Base-by-base conservation (phyloP, 2,797 vertebrate species). In the Ceyx erithaca region DNA sequence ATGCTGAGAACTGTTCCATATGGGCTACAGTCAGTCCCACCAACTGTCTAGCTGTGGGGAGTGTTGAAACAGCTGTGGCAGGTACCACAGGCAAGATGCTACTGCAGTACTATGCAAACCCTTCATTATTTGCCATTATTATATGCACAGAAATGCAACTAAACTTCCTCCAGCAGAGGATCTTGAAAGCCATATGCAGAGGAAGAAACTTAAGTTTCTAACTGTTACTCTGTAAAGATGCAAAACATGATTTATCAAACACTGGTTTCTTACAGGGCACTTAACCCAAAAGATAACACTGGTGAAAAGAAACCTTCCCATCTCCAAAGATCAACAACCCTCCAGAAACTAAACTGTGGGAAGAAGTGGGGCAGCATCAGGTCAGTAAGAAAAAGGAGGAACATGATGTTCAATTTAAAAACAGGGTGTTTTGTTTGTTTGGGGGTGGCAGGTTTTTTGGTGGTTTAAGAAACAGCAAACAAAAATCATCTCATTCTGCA, bases 21-120 rank as follows among this genome's bases (percentile, higher is more conserved):
- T 4, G 20, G 12, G 66, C 43, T 52, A 31, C 35, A 33, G 15
- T 35, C 71, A 54, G 7, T 19, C 49, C 10, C 16, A 59, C 7
- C 43, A 82, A 4, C 1, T 41, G 8, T 6, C 37, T 51, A 12
- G 5, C 30, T 35, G 3, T 0, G 8, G 10, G 16, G 14, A 45
- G 25, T 18, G 9, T 46, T 89, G 46, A 8, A 87, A 49, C 51
- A 63, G 33, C 10, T 2, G 1, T 7, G 18, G 59, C 51, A 73
- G 48, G 9, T 31, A 41, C 14, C 52, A 84, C 12, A 43, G 2
- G 2, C 8, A 43, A 48, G 46, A 55, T 9, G 0, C 1, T 31
- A n/a, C 11, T 10, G 54, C 17, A 30, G 35, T 31, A 40, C 11
- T 35, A 26, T 1, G 23, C 41, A 80, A 82, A 62, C 11, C 14